Evolutionary conservation across 2,888 invertebrate species (phyloP).

Genomic region (Tipula confusa): DNA sequence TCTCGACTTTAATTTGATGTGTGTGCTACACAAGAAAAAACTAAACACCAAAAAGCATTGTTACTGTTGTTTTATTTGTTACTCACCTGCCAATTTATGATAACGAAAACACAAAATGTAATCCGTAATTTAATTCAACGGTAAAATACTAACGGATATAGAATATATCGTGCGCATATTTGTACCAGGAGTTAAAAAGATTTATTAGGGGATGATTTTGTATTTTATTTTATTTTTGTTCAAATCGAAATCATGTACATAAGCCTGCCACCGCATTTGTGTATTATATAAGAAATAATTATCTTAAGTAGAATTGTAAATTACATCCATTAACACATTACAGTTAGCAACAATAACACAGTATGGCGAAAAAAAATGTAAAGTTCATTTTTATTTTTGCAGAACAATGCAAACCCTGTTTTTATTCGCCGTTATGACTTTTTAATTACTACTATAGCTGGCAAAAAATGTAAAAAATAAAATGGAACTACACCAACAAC

Average conservation of each 20-base stretch:
- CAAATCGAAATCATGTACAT: neutral
- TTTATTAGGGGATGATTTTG: neutral
- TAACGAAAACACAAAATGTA: neutral
- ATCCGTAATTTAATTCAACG: conserved; percentile 17
- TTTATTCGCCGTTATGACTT: conserved; percentile 6
- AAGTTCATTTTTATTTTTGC: neutral
- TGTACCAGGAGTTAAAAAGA: neutral
- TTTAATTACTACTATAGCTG: neutral
- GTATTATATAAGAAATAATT: neutral
- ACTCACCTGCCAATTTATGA: conserved; percentile 14
- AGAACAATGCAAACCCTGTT: neutral
- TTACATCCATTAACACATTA: conserved; percentile 12
- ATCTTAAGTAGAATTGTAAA: conserved; percentile 9
- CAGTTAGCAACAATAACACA: neutral
- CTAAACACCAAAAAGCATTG: neutral
- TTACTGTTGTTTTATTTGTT: neutral
- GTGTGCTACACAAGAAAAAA: neutral
- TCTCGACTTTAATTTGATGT: neutral
- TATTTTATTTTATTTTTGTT: neutral
- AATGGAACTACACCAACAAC: neutral
- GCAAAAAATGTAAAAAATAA: no score
- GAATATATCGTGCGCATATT: neutral
- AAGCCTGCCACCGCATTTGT: neutral
- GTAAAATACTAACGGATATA: neutral
- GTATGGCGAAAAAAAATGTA: neutral